Base-by-base conservation (phyloP, 2,888 invertebrate species). In the Tenthredo mesomela region DNA sequence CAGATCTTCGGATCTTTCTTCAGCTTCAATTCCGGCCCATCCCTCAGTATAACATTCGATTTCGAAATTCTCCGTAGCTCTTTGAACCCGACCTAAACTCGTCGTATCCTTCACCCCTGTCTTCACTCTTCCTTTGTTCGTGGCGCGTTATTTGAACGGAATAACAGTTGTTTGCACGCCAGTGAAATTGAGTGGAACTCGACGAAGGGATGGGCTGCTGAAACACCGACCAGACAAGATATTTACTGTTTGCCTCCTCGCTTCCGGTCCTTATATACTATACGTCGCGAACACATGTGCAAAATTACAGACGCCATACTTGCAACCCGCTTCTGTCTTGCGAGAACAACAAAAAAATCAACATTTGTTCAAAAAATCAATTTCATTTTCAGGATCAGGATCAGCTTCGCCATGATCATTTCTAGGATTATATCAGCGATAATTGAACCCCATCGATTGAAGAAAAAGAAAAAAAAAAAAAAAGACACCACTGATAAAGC, bases 171-270 rank as follows among this genome's bases (percentile, higher is more conserved):
- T 82, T 82, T 82, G 82, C 70, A 65, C 67, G 67, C 43, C 37
- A 70, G 82, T 82, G 82, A 82, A 82, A 82, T 70, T 82, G 67
- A 82, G 82, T 37, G 82, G 82, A 70, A 82, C 47, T 82, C 67
- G 50, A 43, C 82, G 12, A 0, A 54, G 37, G 61, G 37, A 80
- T 37, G 25, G 40, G 80, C 21, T 21, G 80, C 21, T 21, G 15
- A 61, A 61, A 40, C 33, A 61, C 80, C 58, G 54, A 77, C 15
- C 77, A 40, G 77, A 54, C 29, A n/a, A 77, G 54, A 54, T 77
- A 77, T 77, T 77, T 54, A 77, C 77, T 54, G 40, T 77, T 61
- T 61, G 29, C 40, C 18, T 25, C 21, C 21, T 58, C 80, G 25
- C 61, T 80, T 80, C 80, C 80, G 61, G 33, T 37, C 43, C 33